Conservation (phyloP, 2,113 vertebrate species). For the Cephalopterus ornatus region DNA sequence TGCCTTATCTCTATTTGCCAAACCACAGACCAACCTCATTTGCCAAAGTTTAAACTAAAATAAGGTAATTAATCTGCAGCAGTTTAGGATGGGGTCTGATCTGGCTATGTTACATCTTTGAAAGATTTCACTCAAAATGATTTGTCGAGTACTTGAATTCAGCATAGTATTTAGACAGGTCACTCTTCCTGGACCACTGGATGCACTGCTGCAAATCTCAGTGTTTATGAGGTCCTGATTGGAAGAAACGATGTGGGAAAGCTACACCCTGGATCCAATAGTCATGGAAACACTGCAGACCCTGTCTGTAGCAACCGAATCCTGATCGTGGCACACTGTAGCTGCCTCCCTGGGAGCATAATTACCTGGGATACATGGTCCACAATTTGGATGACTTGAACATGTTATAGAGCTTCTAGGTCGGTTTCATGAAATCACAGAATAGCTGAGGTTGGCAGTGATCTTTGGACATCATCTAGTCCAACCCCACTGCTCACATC, state of each 20-base stretch:
- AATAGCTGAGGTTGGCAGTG: background rate
- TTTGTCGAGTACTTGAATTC: background rate
- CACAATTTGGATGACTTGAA: background rate
- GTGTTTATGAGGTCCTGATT: background rate
- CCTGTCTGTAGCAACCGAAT: background rate
- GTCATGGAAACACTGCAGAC: background rate
- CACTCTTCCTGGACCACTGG: background rate
- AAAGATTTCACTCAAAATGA: background rate
- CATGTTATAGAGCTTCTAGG: background rate
- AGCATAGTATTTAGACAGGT: background rate
- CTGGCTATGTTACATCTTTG: background rate
- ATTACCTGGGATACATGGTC: background rate
- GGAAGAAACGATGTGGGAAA: background rate
- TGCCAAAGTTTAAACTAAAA: background rate
- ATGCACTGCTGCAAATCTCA: background rate
- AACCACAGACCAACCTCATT: background rate
- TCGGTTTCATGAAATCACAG: background rate
- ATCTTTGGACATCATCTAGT: background rate
- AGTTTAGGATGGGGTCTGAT: background rate
- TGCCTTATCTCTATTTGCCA: background rate
- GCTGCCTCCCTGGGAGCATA: background rate
- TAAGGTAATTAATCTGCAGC: background rate
- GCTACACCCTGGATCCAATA: background rate
- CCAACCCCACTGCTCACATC: fast-evolving
- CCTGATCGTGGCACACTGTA: background rate